Evolutionary conservation across 1,140 invertebrate genomes (phyloP), one percentile per base, ranked within the genome.

Genomic region (Euborellia annulipes): DNA sequence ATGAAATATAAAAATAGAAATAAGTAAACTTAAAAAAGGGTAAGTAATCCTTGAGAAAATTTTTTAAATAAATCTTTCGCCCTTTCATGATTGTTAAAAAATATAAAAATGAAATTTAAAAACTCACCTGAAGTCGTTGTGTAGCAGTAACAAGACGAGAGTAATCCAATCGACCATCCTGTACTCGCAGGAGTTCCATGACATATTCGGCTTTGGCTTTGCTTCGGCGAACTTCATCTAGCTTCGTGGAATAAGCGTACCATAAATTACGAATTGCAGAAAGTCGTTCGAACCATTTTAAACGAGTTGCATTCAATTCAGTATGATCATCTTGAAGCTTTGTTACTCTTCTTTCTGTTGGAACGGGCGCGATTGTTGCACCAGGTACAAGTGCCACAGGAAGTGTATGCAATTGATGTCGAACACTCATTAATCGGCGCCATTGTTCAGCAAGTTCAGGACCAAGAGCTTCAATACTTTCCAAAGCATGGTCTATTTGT

Each of bases 121-220:
- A 18, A 72, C 72, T 73, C 46, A 85, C 82, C 75, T 85, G 80
- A 45, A 85, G 63, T 56, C 81, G 66, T 57, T 85, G 80, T 0
- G 82, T 85, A 23, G 82, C 81, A 54, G 82, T 84, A n/a, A 77
- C 62, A 36, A 87, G 60, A 21, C 82, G 70, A 42, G 85, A 80
- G 50, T 85, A 85, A 63, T 87, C 82, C 2, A 87, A 76, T 11
- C 23, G 23, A 32, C 78, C 75, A 11, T 80, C 82, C 55, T 85
- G 79, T 0, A 86, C 78, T 1, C 78, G 79, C 2, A 86, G 65
- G 11, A 86, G 60, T 54, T 87, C 82, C 64, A 85, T 82, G 82
- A 85, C 85, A 53, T 83, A 86, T 58, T 85, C 82, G 0, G 82
- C 79, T 52, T 86, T 81, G 11, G 23, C 23, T 11, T 27, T 27